Conservation (phyloP, 2,797 vertebrate genomes). For the Centropyge bicolor region DNA sequence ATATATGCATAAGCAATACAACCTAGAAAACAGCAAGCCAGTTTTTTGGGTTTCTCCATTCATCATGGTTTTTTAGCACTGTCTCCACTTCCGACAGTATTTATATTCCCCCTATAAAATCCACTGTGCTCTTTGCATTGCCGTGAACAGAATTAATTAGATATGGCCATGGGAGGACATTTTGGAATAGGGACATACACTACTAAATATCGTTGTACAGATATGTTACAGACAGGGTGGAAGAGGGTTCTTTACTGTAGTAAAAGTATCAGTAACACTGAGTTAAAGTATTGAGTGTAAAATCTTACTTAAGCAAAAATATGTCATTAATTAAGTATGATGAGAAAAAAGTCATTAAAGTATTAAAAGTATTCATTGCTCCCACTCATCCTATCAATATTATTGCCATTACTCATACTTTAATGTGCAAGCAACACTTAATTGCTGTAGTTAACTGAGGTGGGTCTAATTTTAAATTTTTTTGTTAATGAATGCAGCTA, state of each 20-base stretch:
- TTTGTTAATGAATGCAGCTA: not conserved
- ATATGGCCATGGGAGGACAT: not conserved
- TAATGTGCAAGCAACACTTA: not conserved
- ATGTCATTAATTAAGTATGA: too few relatives aligned
- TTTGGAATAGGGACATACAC: not conserved
- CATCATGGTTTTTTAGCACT: not conserved
- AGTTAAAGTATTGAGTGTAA: not conserved
- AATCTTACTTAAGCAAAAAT: not conserved
- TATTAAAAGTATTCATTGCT: not conserved
- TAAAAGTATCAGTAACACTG: not conserved
- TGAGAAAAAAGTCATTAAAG: not conserved
- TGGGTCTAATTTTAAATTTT: not conserved
- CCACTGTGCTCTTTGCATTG: not conserved
- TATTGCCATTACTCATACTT: not conserved
- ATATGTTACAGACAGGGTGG: not conserved
- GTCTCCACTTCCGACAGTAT: not conserved
- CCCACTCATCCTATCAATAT: not conserved
- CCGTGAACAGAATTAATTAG: not conserved
- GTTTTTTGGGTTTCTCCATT: not conserved
- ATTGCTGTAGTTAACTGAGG: not conserved
- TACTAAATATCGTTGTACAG: not conserved
- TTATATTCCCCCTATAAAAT: not conserved
- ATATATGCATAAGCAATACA: not conserved
- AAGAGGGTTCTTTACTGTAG: not conserved
- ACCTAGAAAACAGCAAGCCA: not conserved